Percentiles rank a stretch among this genome's conserved stretches.
phyloP scores from a whole-genome alignment of 2,113 vertebrate species.

The Chloropsis cyanopogon region DNA sequence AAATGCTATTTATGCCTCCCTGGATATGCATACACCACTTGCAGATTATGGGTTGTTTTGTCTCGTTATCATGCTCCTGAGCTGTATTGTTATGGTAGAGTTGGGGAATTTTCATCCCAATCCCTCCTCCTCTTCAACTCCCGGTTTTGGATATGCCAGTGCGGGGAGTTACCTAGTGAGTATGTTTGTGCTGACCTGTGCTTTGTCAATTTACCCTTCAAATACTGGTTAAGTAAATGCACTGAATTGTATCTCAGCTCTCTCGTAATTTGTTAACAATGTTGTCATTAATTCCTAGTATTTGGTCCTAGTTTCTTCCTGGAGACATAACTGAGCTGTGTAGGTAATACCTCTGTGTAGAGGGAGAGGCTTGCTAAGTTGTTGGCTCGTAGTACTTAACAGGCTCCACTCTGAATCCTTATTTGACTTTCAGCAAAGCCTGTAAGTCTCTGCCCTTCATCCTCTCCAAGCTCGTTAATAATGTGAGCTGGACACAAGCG shows the following conservation, averaged over 20 bases:
- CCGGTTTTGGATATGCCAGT: background rate
- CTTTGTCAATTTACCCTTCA: background rate
- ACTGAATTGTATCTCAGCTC: background rate
- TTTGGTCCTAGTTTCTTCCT: background rate
- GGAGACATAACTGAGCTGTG: background rate
- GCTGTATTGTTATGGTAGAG: background rate
- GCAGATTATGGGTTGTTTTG: background rate
- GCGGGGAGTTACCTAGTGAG: background rate
- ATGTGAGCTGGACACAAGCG: constrained; percentile 6
- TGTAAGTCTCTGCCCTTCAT: constrained; percentile 20
- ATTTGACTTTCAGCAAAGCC: background rate
- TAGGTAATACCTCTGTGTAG: background rate
- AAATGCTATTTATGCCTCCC: background rate
- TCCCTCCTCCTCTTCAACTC: background rate
- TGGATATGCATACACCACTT: background rate
- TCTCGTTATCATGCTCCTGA: background rate
- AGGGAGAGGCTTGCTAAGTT: background rate
- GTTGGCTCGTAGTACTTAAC: background rate
- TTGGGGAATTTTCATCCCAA: background rate
- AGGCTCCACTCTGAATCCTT: background rate
- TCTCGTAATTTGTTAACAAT: background rate
- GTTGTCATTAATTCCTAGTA: background rate
- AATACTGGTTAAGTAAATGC: background rate
- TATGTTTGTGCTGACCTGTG: background rate
- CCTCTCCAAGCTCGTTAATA: constrained; percentile 3